Evolutionary conservation across 2,797 vertebrate species (phyloP).

Genomic region (Kryptolebias ocellatus): DNA sequence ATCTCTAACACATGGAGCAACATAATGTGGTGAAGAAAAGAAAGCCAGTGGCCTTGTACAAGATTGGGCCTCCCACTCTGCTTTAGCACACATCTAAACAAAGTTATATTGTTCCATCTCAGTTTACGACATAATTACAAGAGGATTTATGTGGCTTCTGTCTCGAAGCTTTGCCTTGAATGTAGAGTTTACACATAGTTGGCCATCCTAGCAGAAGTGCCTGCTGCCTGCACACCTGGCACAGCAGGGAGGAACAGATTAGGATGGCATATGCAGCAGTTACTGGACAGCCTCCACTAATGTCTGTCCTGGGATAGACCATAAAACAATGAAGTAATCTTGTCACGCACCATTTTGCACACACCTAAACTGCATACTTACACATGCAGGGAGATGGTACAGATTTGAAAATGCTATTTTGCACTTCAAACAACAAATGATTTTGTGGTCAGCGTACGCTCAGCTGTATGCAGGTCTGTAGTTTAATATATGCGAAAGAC

Average conservation of each 20-base stretch:
- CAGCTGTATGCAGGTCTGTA: neutral
- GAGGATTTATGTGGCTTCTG: constrained; percentile 55
- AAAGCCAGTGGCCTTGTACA: constrained; percentile 15
- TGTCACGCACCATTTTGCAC: constrained; percentile 34
- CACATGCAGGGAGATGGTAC: neutral
- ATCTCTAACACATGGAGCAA: constrained; percentile 28
- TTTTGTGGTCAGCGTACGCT: constrained; percentile 5
- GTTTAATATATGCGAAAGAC: too few species aligned
- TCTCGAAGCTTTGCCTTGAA: constrained; percentile 53
- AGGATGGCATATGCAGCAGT: constrained; percentile 72
- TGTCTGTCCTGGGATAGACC: constrained; percentile 66
- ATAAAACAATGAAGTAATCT: constrained; percentile 68
- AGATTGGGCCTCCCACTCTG: constrained; percentile 27
- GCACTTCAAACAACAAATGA: neutral
- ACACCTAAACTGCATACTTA: constrained; percentile 13
- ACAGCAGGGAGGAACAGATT: constrained; percentile 72
- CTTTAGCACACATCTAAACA: constrained; percentile 49
- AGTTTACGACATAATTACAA: constrained; percentile 66
- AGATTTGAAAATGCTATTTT: constrained; percentile 3
- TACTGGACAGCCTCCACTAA: constrained; percentile 61
- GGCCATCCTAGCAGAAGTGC: constrained; percentile 65
- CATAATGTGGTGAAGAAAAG: constrained; percentile 6
- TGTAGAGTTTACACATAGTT: constrained; percentile 49
- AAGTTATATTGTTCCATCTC: constrained; percentile 58
- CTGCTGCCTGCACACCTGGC: constrained; percentile 73